Evolutionary conservation across 2,888 invertebrate species (phyloP), one percentile per base, ranked within the genome.

Genomic region (Sphaeridia pumilis): DNA sequence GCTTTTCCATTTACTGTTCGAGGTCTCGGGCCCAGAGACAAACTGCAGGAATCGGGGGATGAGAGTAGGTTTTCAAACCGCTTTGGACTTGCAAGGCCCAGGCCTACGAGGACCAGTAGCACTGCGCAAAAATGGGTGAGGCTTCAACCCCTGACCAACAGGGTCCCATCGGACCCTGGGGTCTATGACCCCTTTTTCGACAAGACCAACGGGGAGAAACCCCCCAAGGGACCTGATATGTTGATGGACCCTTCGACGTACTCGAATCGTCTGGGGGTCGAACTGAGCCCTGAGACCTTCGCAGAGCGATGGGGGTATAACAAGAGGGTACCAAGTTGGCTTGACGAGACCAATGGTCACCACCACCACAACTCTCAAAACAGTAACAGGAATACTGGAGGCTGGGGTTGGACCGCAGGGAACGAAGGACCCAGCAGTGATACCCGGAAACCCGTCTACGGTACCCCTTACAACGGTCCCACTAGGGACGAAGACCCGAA

Each of bases 271-370:
- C 35, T 59, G 10, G 62, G 61, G 26, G 56, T 58, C 1, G 64
- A 62, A 41, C 28, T 64, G 20, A 61, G 55, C 43, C 62, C 64
- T 14, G 61, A 64, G 21, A 61, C 58, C 50, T 64, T 63, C 59
- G 7, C 64, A 25, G 59, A 58, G 24, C 59, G 62, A 7, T 60
- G 57, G 54, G 63, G 63, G 12, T 63, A 59, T 58, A 54, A 53
- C 21, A 27, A 52, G 10, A 41, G 25, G 25, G 26, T 59, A 7
- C 64, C 64, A 12, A 50, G 51, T 21, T 64, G 64, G 64, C 49
- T 62, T 2, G 62, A 64, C 48, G 59, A 62, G 25, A 24, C 42
- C 2, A 50, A 50, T 28, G 22, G 45, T 24, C 44, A 49, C 24
- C 21, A 28, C 1, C 21, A 43, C 41, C n/a, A 21, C 46, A 52